Evolutionary conservation across 2,797 vertebrate genomes (phyloP), one percentile per base, ranked within the genome.

Genomic region (Gouania willdenowi): DNA sequence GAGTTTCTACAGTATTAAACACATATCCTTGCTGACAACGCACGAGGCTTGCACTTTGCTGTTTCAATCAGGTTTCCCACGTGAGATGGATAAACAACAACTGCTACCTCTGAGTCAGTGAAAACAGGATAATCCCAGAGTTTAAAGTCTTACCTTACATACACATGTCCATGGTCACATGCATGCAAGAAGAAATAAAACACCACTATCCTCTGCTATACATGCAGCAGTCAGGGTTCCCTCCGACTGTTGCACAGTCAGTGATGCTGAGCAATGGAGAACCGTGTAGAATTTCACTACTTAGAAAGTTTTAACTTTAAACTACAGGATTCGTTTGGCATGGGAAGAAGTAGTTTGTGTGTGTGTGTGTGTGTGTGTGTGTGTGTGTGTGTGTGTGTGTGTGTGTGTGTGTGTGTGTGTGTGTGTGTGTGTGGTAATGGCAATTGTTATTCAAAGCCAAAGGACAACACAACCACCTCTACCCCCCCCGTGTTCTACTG

Each of bases 361-460:
- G 21, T n/a, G n/a, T n/a, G n/a, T n/a, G n/a, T n/a, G n/a, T n/a
- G n/a, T n/a, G n/a, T n/a, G n/a, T n/a, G n/a, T n/a, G n/a, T n/a
- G n/a, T n/a, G n/a, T n/a, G n/a, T n/a, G n/a, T n/a, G n/a, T n/a
- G n/a, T n/a, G n/a, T n/a, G n/a, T n/a, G n/a, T n/a, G n/a, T n/a
- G n/a, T n/a, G n/a, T n/a, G n/a, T n/a, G n/a, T n/a, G n/a, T n/a
- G n/a, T n/a, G n/a, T n/a, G n/a, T n/a, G 49, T 39, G 32, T 26
- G 18, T 23, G 12, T 33, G 25, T 1, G 6, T 36, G 41, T 14
- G 26, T 5, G 1, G 8, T 2, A 6, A 6, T 33, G 18, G 20
- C 45, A 40, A 75, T 86, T 89, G 82, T 88, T 33, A 87, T 87
- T 80, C 74, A 82, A 40, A 55, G 15, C 13, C 54, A 39, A 16